Evolutionary conservation across 2,113 vertebrate species (phyloP).

Genomic region (Notarius lentiginosus): DNA sequence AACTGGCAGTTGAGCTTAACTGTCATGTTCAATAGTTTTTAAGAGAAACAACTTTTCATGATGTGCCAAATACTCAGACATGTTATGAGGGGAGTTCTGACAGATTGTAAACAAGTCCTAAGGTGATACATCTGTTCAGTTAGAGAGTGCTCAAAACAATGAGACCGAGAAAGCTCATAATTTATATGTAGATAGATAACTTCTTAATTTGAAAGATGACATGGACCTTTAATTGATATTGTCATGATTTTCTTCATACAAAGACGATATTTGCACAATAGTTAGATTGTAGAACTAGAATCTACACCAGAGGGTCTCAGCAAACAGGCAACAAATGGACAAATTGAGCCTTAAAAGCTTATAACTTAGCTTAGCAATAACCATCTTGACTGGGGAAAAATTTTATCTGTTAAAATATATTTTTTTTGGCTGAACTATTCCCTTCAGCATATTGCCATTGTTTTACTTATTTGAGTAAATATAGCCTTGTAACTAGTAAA

Average conservation of each 20-base stretch:
- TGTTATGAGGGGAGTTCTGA: no score
- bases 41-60: no score
- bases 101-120: no score
- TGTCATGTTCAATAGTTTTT: no score
- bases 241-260: background rate
- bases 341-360: background rate
- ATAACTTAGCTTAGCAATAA: background rate
- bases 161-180: no score
- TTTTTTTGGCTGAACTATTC: background rate
- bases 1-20: no score
- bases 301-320: no score
- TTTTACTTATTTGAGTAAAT: background rate
- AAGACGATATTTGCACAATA: background rate
- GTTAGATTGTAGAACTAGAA: no score
- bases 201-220: background rate
- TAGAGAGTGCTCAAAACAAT: no score
- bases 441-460: background rate
- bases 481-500: background rate
- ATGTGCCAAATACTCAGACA: no score
- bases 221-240: background rate
- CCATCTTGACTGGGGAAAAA: background rate
- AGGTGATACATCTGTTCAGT: no score
- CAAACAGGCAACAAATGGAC: background rate
- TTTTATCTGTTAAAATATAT: background rate
- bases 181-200: background rate